These are phyloP conservation scores for Callospermophilus lateralis DNA, from an alignment of 2,113 vertebrate genomes.

Conservation along the genomic window DNA sequence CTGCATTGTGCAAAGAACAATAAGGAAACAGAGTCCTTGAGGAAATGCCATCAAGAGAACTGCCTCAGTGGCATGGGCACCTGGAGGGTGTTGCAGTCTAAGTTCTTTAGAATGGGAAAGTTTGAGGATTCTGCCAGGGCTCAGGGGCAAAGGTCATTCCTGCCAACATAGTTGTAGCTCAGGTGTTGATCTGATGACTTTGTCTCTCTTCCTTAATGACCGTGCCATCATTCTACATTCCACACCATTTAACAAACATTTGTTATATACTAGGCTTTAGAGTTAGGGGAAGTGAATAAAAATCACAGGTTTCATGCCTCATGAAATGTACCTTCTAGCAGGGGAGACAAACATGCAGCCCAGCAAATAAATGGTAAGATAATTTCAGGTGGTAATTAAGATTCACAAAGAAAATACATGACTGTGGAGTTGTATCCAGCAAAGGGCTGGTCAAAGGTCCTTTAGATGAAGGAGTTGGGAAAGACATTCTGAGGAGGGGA, in stretches of 20 bases:
- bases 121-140: neutral
- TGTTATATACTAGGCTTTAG: neutral
- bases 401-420: neutral
- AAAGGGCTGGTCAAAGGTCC: neutral
- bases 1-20: neutral
- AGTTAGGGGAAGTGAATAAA: neutral
- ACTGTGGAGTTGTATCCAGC: neutral
- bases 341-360: neutral
- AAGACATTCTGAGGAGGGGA: neutral
- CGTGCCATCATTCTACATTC: neutral
- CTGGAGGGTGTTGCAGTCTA: neutral
- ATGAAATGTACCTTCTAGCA: neutral
- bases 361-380: neutral
- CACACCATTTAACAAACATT: neutral
- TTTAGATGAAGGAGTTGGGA: neutral
- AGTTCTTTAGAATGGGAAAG: neutral
- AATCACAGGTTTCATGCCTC: neutral
- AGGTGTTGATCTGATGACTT: neutral
- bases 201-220: neutral
- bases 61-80: neutral
- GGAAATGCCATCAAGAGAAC: neutral
- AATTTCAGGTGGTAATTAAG: neutral
- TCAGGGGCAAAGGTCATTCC: neutral
- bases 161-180: neutral
- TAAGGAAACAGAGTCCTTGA: neutral